These are phyloP conservation scores for Noctilio leporinus DNA, from an alignment of 2,113 vertebrate species.

Conservation along the genomic window DNA sequence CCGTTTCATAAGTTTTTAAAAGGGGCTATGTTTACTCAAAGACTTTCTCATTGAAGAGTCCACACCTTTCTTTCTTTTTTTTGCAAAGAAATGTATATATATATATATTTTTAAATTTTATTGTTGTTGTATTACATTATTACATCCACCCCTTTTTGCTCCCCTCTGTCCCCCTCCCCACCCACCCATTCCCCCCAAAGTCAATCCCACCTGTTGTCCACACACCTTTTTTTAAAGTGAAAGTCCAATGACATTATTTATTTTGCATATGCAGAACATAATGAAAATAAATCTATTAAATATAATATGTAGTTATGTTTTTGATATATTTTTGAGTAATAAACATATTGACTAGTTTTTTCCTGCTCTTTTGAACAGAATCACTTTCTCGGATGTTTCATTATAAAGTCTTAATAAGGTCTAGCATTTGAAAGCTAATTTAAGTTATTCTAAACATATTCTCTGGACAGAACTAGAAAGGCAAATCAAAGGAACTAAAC, in stretches of 20 bases:
- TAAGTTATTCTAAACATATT: not conserved
- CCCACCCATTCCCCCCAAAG: too few species aligned
- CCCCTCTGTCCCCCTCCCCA: too few species aligned
- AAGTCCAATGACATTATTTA: not conserved
- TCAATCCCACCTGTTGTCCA: too few species aligned
- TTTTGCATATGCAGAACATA: not conserved
- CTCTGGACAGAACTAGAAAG: not conserved
- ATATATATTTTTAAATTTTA: too few species aligned
- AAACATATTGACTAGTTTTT: not conserved
- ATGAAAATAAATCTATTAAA: not conserved
- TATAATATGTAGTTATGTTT: not conserved
- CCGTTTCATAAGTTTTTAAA: not conserved
- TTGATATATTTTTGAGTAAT: not conserved
- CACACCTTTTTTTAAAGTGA: not conserved
- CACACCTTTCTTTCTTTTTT: too few species aligned
- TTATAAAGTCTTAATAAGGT: not conserved
- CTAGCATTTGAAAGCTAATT: conserved; percentile 15
- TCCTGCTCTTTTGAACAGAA: not conserved
- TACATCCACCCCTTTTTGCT: too few species aligned
- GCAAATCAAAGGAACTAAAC: conserved; percentile 1
- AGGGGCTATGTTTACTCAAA: not conserved
- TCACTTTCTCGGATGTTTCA: not conserved
- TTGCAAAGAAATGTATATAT: too few species aligned
- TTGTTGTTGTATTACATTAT: too few species aligned
- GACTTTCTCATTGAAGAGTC: not conserved